Evolutionary conservation across 2,888 invertebrate genomes (phyloP), one percentile per base, ranked within the genome.

Genomic region (Lagria hirta): DNA sequence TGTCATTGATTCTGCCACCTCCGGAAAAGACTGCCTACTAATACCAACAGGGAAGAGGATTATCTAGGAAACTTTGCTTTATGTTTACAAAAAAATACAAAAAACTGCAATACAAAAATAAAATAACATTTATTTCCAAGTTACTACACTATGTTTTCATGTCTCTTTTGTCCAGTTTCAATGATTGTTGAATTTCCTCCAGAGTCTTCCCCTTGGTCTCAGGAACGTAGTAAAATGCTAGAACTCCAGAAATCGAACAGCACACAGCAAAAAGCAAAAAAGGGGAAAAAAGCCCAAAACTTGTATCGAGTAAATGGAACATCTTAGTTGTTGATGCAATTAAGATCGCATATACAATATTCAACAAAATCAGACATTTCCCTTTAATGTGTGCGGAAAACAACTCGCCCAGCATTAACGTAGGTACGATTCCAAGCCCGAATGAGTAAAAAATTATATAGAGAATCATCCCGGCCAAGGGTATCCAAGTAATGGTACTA

Each of bases 171-270:
- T n/a, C n/a, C n/a, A n/a, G n/a, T 34, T 61, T 66, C 15, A 68
- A 52, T 6, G 51, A 41, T 40, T 67, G 64, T 46, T 70, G 69
- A 22, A 69, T 69, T 53, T 69, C 65, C 41, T 68, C 66, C 18
- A 69, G 52, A 4, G 65, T 65, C 40, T 64, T 67, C 2, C 66
- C 68, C 47, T 60, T 65, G 1, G 69, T 69, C 47, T 70, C 67
- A 2, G 68, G 67, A 12, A 70, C 48, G 38, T 58, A 51, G 48
- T 46, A 64, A 44, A 60, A 58, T 3, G 62, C 52, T 30, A 59
- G 49, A 15, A 63, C 32, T 4, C 57, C 49, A 15, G 57, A 51
- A 6, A 58, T 3, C 20, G 62, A 55, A 16, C 56, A 57, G 16
- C 54, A 52, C 4, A 48, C 13, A 1, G 59, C 48, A 47, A 64